Conservation (phyloP, 2,113 vertebrate genomes). For the Brachionichthys hirsutus region DNA sequence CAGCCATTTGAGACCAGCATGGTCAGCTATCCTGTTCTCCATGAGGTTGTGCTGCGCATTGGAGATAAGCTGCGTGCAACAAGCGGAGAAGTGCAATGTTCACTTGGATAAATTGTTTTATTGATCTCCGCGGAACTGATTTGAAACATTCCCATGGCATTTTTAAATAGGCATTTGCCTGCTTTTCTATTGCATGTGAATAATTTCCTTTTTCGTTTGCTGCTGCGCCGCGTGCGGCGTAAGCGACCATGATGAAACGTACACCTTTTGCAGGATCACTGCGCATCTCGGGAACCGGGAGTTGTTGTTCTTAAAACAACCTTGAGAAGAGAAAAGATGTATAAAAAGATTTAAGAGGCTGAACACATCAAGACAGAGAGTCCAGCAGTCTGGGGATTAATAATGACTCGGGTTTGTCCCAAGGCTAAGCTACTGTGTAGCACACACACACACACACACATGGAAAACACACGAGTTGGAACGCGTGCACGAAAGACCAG, state of each 20-base stretch:
- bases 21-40: conserved; percentile 40
- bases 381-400: conserved; percentile 46
- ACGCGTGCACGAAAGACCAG: too few relatives aligned
- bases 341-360: neutral
- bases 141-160: too few relatives aligned
- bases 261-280: conserved; percentile 2
- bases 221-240: too few relatives aligned
- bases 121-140: conserved; percentile 12
- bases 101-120: conserved; percentile 12
- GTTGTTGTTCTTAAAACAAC: conserved; percentile 37
- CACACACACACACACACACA: too few relatives aligned
- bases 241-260: too few relatives aligned
- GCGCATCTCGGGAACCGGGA: conserved; percentile 12
- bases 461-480: too few relatives aligned
- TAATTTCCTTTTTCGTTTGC: neutral
- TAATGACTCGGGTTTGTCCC: conserved; percentile 23
- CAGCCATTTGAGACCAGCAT: conserved; percentile 1
- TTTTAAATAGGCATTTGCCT: conserved; percentile 4
- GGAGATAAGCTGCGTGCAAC: conserved; percentile 30
- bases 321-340: conserved; percentile 37
- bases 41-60: conserved; percentile 31
- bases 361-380: neutral
- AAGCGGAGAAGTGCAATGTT: neutral
- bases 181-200: neutral
- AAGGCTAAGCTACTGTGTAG: conserved; percentile 7